Conservation (phyloP, 2,113 vertebrate genomes). For the Phasianus colchicus region DNA sequence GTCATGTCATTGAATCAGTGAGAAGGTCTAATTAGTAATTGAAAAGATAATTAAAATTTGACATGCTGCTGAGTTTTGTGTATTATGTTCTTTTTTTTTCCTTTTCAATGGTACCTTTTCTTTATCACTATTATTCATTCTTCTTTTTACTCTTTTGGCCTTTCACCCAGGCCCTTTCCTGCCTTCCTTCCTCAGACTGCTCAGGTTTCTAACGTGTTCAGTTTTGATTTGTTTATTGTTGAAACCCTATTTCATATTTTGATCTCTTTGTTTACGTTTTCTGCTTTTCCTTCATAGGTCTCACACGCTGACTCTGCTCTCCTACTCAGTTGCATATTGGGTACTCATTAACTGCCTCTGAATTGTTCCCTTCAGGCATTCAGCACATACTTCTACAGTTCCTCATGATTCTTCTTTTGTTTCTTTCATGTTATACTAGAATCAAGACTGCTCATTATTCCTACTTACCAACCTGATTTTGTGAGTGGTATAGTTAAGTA, state of each 20-base stretch:
- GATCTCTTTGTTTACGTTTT: not conserved
- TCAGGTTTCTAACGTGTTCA: not conserved
- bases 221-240: not conserved
- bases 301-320: not conserved
- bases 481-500: not conserved
- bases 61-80: not conserved
- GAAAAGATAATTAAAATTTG: constrained; percentile 26
- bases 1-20: not conserved
- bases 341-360: not conserved
- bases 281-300: not conserved
- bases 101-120: not conserved
- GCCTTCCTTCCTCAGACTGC: not conserved
- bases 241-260: not conserved
- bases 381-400: not conserved
- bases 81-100: not conserved
- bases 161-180: not conserved
- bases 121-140: not conserved
- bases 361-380: not conserved
- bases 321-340: not conserved
- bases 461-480: not conserved
- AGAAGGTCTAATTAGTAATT: constrained; percentile 27
- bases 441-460: not conserved
- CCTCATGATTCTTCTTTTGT: not conserved
- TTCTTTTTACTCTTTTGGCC: not conserved
- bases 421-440: not conserved